Base-by-base conservation (phyloP, 2,888 invertebrate species). In the Chrysodeixis includens region DNA sequence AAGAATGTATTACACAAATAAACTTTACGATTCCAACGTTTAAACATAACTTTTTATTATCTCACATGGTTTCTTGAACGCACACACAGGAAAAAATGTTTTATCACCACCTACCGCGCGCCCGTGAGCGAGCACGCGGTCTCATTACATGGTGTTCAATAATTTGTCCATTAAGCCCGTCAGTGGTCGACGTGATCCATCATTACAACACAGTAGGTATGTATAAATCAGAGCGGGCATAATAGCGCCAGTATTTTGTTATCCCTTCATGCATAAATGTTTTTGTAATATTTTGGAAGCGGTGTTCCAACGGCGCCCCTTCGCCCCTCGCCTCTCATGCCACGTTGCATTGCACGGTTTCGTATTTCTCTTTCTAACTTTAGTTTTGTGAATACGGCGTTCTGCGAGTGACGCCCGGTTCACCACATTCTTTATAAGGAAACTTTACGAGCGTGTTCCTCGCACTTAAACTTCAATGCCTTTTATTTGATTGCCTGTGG, bases 241-340 rank as follows among this genome's bases (percentile, higher is more conserved):
- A 88, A 88, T 87, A 88, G 84, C 86, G 83, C 85, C 87, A 88
- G 88, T 89, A 91, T 90, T 92, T 88, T 91, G 92, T 92, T 90
- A 93, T 93, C 91, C 92, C 89, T 90, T 91, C 91, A 93, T 92
- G 93, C 92, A 92, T 93, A 93, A 93, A 93, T 93, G 92, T 93
- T 92, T 93, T 89, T 90, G 88, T 92, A 92, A 92, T 93, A 84
- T 92, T 92, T 93, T 87, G 89, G 90, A 86, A 89, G 89, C 89
- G 83, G 85, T 90, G 88, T 88, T 90, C 86, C 85, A 83, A 84
- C 81, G 71, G 78, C 68, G 76, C 77, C 85, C 81, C 83, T 83
- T 78, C 79, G 80, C 83, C 86, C 85, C 81, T 79, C 75, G 76
- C 75, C 71, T 79, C 83, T 71, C 81, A 68, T 81, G 85, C 85